phyloP scores from a whole-genome alignment of 2,888 invertebrate species.

The Athetis lepigone region DNA sequence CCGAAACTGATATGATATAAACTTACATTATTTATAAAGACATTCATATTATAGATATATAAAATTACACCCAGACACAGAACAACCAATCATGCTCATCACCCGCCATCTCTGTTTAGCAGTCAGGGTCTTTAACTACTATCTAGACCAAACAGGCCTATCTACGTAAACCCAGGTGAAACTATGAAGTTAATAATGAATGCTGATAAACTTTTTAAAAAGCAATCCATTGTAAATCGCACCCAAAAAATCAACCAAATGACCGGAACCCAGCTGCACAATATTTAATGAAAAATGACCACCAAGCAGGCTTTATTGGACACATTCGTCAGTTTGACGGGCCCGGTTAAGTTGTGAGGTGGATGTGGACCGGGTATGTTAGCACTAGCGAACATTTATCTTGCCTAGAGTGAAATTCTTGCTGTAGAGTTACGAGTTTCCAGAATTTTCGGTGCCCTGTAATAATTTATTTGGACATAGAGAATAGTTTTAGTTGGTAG shows the following conservation, averaged over 20 bases:
- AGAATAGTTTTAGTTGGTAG: constrained; percentile 17
- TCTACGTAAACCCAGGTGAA: too few relatives aligned
- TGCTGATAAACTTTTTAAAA: too few relatives aligned
- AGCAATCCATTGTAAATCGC: too few relatives aligned
- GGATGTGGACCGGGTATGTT: constrained; percentile 41
- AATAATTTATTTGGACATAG: constrained; percentile 31
- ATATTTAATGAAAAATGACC: constrained; percentile 50
- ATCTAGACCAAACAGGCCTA: too few relatives aligned
- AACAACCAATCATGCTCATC: too few relatives aligned
- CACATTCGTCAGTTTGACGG: constrained; percentile 56
- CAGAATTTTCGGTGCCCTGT: constrained; percentile 38
- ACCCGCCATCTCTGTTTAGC: too few relatives aligned
- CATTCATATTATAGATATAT: too few relatives aligned
- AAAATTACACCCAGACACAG: too few relatives aligned
- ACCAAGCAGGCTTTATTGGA: constrained; percentile 51
- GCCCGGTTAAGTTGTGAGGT: constrained; percentile 41
- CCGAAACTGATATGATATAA: too few relatives aligned
- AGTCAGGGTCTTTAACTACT: too few relatives aligned
- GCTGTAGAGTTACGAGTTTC: constrained; percentile 33
- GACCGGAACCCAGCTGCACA: constrained; percentile 20
- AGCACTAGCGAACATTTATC: constrained; percentile 50
- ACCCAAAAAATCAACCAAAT: constrained; percentile 11
- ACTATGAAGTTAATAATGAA: too few relatives aligned
- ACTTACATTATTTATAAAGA: too few relatives aligned
- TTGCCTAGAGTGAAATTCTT: constrained; percentile 48